phyloP scores from a whole-genome alignment of 2,797 vertebrate genomes.

The Siniperca obscura region DNA sequence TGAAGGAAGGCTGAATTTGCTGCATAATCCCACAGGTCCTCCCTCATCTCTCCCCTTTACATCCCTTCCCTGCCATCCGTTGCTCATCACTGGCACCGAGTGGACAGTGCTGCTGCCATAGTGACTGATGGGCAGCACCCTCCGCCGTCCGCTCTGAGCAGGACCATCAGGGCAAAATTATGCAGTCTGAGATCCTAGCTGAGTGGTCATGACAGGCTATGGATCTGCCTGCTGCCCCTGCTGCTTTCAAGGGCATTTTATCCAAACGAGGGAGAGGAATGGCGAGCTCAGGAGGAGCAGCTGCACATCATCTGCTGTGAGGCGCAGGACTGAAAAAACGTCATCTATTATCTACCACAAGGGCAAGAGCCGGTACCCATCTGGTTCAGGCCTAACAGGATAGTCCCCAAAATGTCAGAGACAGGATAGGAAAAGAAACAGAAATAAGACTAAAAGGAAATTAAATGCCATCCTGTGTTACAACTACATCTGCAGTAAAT shows the following conservation, averaged over 20 bases:
- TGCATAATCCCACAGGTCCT: background rate
- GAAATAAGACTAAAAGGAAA: slow-evolving; percentile 13
- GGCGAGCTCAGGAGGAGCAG: slow-evolving; percentile 37
- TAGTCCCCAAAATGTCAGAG: slow-evolving; percentile 13
- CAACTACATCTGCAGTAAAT: background rate
- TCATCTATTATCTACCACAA: slow-evolving; percentile 26
- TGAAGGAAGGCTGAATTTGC: slow-evolving; percentile 2
- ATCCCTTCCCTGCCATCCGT: slow-evolving; percentile 16
- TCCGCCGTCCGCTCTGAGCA: slow-evolving; percentile 34
- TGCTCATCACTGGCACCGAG: slow-evolving; percentile 29
- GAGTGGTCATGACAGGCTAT: slow-evolving; percentile 53
- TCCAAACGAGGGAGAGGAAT: slow-evolving; percentile 27
- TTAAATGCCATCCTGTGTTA: background rate
- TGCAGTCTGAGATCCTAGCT: slow-evolving; percentile 40
- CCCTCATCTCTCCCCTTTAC: background rate
- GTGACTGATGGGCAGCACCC: slow-evolving; percentile 59
- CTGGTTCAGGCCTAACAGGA: slow-evolving; percentile 14
- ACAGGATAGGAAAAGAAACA: slow-evolving; percentile 3
- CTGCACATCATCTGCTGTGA: slow-evolving; percentile 50
- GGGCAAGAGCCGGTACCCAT: slow-evolving; percentile 27
- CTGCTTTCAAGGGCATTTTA: slow-evolving; percentile 71
- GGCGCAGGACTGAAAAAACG: slow-evolving; percentile 14
- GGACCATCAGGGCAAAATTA: slow-evolving; percentile 41
- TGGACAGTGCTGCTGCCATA: slow-evolving; percentile 31
- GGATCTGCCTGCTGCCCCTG: slow-evolving; percentile 47